Evolutionary conservation across 2,888 invertebrate species (phyloP), one percentile per base, ranked within the genome.

Genomic region (Hermaeophaga mercurialis): DNA sequence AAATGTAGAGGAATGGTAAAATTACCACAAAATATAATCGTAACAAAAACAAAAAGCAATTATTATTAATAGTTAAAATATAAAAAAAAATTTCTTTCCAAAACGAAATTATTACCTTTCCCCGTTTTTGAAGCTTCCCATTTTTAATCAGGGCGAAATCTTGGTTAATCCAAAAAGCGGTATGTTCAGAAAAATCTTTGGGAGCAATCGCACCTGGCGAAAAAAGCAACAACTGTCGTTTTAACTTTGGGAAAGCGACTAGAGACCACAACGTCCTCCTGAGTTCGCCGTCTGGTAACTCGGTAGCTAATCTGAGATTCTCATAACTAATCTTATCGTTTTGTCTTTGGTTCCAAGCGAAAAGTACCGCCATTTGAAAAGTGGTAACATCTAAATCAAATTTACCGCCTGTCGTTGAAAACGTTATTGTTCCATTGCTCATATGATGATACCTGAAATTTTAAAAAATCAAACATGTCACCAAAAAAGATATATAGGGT

Each of bases 321-420:
- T 99, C 99, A 73, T 96, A 96, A n/a, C 93, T 90, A 60, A 99
- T 89, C 78, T 87, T 91, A 71, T 97, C 96, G 67, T 87, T 81
- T 1, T 94, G 94, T 63, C 97, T 84, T 76, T 97, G 96, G 82
- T 99, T 99, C 97, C 97, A 99, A 11, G 96, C 95, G 80, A 97
- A 98, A 36, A 99, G 81, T 11, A 99, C 97, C 31, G 97, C 96
- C 97, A 99, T 97, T 86, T 99, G 99, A 80, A 98, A 98, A 18
- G 99, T 98, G 9, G 98, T 99, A 4, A 99, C 97, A 76, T 99
- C 99, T 69, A 99, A 82, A 79, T 99, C 99, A 80, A 93, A 99
- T 67, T 92, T 88, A 1, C 96, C 98, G 50, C 92, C 87, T 66
- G 89, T 86, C 77, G 96, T 97, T 0, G 88, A 86, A 80, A 98